Conservation (phyloP, 2,888 invertebrate genomes). For the Athalia cordata region DNA sequence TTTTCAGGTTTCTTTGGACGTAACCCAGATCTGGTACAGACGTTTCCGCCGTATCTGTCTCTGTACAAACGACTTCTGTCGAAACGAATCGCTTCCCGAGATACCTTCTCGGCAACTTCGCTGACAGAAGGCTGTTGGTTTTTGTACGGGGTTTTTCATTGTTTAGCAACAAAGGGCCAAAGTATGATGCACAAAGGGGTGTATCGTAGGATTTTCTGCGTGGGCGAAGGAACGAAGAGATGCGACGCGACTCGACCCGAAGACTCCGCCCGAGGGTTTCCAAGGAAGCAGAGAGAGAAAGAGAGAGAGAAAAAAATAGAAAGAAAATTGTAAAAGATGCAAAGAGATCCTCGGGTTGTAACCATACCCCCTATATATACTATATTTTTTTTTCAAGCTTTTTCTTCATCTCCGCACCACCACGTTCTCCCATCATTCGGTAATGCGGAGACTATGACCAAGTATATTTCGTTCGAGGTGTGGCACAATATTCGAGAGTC, state of each 20-base stretch:
- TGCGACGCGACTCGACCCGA: conserved; percentile 28
- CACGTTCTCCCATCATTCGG: too few relatives aligned
- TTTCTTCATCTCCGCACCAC: too few relatives aligned
- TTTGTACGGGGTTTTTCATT: conserved; percentile 55
- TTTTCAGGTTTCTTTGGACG: too few relatives aligned
- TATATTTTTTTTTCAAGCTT: too few relatives aligned
- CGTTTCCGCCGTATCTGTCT: too few relatives aligned
- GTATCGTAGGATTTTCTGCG: conserved; percentile 45
- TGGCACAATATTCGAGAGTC: conserved; percentile 25
- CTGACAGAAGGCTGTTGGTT: conserved; percentile 44
- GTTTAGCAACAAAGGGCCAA: conserved; percentile 56
- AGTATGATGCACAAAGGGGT: conserved; percentile 57
- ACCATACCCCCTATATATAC: neutral
- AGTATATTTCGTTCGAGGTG: conserved; percentile 44
- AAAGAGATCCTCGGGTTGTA: conserved; percentile 7
- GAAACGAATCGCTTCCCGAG: neutral
- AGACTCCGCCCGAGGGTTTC: conserved; percentile 36
- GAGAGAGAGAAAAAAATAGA: conserved; percentile 20
- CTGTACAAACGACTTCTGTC: neutral
- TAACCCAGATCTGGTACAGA: too few relatives aligned
- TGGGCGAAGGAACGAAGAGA: conserved; percentile 41
- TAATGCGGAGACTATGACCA: conserved; percentile 36
- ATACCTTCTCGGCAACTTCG: neutral
- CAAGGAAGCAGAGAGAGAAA: conserved; percentile 34
- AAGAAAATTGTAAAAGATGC: neutral